phyloP scores from a whole-genome alignment of 2,888 invertebrate genomes.

The Onchidella celtica region DNA sequence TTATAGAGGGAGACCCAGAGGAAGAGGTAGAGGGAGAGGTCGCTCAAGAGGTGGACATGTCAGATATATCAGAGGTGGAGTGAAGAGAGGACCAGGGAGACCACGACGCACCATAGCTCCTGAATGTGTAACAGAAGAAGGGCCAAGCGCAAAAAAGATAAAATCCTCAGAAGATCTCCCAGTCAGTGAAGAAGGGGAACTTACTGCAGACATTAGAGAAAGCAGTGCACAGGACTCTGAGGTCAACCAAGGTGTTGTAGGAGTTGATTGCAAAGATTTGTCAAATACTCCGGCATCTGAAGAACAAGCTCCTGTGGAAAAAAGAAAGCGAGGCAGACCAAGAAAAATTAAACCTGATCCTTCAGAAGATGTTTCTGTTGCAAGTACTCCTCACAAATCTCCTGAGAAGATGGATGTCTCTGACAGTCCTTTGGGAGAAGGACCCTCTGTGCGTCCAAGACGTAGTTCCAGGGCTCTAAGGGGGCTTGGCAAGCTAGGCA shows the following conservation, averaged over 20 bases:
- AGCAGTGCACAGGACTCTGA: slow-evolving; percentile 23
- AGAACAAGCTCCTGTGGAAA: slow-evolving; percentile 1
- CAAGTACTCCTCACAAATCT: not conserved
- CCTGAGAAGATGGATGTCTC: not conserved
- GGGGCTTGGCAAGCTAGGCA: slow-evolving; percentile 42
- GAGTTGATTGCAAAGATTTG: not conserved
- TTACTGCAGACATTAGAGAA: slow-evolving; percentile 6
- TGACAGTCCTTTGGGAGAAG: not conserved
- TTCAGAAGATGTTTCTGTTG: not conserved
- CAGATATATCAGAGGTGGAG: slow-evolving; percentile 14
- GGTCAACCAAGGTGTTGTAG: not conserved
- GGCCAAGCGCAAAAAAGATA: slow-evolving; percentile 5
- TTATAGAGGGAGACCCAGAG: slow-evolving; percentile 22
- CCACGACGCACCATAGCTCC: slow-evolving; percentile 1
- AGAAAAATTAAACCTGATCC: slow-evolving; percentile 42
- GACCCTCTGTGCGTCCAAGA: slow-evolving; percentile 17
- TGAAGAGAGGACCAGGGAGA: slow-evolving; percentile 45
- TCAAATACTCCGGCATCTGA: not conserved
- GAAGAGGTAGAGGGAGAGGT: slow-evolving; percentile 41
- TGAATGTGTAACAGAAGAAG: slow-evolving; percentile 26
- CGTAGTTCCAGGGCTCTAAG: slow-evolving; percentile 29
- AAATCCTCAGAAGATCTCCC: not conserved
- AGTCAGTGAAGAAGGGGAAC: slow-evolving; percentile 28
- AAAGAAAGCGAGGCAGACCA: slow-evolving; percentile 46
- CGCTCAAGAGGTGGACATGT: slow-evolving; percentile 32